Evolutionary conservation across 2,797 vertebrate genomes (phyloP), one percentile per base, ranked within the genome.

Genomic region (Sebastes paucispinis): DNA sequence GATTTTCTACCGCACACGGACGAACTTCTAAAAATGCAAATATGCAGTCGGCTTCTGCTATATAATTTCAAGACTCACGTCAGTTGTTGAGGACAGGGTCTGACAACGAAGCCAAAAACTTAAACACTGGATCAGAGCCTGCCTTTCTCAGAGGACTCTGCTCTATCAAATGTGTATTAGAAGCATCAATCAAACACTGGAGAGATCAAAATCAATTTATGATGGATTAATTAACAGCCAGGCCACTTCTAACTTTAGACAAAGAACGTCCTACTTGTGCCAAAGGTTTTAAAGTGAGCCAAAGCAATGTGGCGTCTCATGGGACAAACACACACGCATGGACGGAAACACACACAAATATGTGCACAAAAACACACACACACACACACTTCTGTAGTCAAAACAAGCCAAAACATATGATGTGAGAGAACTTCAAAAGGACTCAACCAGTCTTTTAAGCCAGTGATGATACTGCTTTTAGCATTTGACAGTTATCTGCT

Each of bases 371-470:
- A 24, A 39, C 54, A 29, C 32, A 31, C 20, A 52, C 27, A 24
- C 54, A 70, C 32, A 34, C 54, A 70, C 24, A 68, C 39, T 16
- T 69, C 77, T 90, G 84, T 85, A 86, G 84, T 90, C 86, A 89
- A 90, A 89, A 91, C 91, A 92, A 85, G 82, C 84, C 86, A 81
- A 87, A 91, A 89, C 80, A 91, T 82, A 88, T 87, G 81, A 92
- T 82, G 76, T 62, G 82, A 79, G 84, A 68, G 27, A 57, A 79
- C 84, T 86, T 93, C 86, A 92, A 88, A 90, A 77, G 81, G 52
- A 74, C 55, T 84, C 74, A 74, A 29, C 63, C 73, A 60, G 76
- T 81, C 80, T 90, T 89, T 87, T 82, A 91, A 93, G 83, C 82
- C 47, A 24, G 77, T 34, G 76, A 81, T 84, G 83, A 84, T 83